Evolutionary conservation across 2,888 invertebrate genomes (phyloP).

Genomic region (Mesochorus sp.): DNA sequence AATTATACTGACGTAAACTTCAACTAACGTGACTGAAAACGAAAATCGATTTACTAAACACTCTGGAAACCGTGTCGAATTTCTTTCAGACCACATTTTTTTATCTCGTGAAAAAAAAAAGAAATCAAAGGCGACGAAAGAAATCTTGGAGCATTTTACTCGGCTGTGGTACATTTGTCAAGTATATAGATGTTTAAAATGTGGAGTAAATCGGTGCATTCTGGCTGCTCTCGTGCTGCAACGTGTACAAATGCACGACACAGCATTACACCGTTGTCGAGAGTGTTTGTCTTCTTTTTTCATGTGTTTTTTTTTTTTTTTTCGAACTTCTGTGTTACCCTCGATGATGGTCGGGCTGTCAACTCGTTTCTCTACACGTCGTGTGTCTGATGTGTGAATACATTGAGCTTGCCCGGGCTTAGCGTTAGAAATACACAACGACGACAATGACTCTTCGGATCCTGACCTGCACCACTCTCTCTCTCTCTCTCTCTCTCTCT

Average conservation of each 20-base stretch:
- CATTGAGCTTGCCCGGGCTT: slow-evolving; percentile 45
- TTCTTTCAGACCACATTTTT: no score
- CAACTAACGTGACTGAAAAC: no score
- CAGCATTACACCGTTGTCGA: slow-evolving; percentile 31
- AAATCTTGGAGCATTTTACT: slow-evolving; percentile 55
- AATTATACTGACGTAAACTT: no score
- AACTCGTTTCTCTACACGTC: slow-evolving; percentile 21
- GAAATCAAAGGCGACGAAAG: slow-evolving; percentile 11
- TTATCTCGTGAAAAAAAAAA: not conserved
- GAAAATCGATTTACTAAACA: no score
- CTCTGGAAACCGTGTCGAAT: no score
- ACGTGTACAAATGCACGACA: slow-evolving; percentile 28
- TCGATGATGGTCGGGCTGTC: slow-evolving; percentile 31
- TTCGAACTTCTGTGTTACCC: not conserved
- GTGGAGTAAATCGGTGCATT: slow-evolving; percentile 14
- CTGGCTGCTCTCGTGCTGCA: not conserved
- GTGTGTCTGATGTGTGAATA: slow-evolving; percentile 34
- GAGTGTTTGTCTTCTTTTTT: slow-evolving; percentile 20
- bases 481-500: slow-evolving; percentile 32
- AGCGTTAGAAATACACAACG: slow-evolving; percentile 14
- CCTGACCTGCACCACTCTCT: slow-evolving; percentile 72
- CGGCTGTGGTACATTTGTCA: slow-evolving; percentile 58
- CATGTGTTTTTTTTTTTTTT: not conserved
- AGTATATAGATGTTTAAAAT: slow-evolving; percentile 2
- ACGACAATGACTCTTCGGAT: slow-evolving; percentile 62